Conservation (phyloP, 37 sponge, comb jelly and placozoan species). For the Cliona cf. orientalis region DNA sequence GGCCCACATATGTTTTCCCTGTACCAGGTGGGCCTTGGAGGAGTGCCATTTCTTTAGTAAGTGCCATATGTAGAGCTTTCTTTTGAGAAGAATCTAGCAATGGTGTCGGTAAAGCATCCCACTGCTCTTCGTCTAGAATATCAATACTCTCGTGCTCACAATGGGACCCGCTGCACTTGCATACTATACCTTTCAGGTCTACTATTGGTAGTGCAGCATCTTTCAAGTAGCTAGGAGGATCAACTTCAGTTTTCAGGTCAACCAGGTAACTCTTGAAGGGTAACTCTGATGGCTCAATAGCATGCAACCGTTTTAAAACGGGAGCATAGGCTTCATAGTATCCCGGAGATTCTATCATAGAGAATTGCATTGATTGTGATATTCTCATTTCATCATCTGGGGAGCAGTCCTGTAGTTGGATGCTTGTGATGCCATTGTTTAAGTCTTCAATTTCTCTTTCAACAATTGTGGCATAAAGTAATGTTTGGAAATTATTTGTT, state of each 20-base stretch:
- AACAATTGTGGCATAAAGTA: slow-evolving; percentile 60
- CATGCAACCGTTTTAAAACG: slow-evolving; percentile 41
- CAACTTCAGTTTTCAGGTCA: background rate
- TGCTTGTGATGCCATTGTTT: slow-evolving; percentile 13
- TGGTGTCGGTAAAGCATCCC: slow-evolving; percentile 6
- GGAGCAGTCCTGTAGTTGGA: slow-evolving; percentile 15
- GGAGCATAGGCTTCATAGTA: slow-evolving; percentile 75
- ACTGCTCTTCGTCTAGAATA: background rate
- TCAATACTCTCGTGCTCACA: background rate
- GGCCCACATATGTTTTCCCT: slow-evolving; percentile 80
- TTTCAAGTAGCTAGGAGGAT: slow-evolving; percentile 12
- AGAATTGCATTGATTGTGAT: background rate
- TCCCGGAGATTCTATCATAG: slow-evolving; percentile 63
- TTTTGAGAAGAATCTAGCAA: slow-evolving; percentile 47
- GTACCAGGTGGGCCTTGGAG: slow-evolving; percentile 89
- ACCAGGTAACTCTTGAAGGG: slow-evolving; percentile 23
- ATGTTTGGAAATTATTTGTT: slow-evolving; percentile 21
- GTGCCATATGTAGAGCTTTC: slow-evolving; percentile 43
- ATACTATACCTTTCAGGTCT: background rate
- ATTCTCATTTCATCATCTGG: slow-evolving; percentile 15
- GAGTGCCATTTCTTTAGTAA: slow-evolving; percentile 56
- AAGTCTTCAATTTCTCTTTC: slow-evolving; percentile 54
- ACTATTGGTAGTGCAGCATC: background rate
- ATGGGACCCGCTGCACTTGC: background rate
- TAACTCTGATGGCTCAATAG: slow-evolving; percentile 7